Evolutionary conservation across 2,888 invertebrate species (phyloP).

Genomic region (Proisotoma minuta): DNA sequence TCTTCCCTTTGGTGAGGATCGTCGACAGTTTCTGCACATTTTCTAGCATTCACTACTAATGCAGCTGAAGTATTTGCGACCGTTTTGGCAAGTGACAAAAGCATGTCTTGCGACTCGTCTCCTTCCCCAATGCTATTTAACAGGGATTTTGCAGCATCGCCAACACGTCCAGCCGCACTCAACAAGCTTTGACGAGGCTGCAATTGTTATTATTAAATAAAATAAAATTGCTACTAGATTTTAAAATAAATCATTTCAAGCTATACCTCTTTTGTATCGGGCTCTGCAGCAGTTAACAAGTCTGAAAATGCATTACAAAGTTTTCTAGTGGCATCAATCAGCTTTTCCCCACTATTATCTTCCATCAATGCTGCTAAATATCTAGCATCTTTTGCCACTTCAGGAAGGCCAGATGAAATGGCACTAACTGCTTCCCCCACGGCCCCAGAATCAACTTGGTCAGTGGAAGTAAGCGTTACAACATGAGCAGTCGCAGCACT

Average conservation of each 20-base stretch:
- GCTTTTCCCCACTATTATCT: constrained; percentile 74
- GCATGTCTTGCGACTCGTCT: constrained; percentile 83
- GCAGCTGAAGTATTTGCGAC: constrained; percentile 96
- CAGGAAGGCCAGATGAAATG: constrained; percentile 69
- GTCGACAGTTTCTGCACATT: constrained; percentile 81
- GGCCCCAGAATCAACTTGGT: constrained; percentile 90
- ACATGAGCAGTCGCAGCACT: constrained; percentile 98
- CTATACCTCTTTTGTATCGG: constrained; percentile 78
- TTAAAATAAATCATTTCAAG: background rate
- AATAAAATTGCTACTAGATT: too few relatives aligned
- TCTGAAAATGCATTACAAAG: constrained; percentile 92
- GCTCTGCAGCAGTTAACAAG: constrained; percentile 90
- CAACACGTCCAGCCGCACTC: constrained; percentile 91
- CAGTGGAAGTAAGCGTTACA: constrained; percentile 78
- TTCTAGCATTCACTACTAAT: constrained; percentile 90
- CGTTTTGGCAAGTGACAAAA: constrained; percentile 88
- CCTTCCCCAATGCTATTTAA: constrained; percentile 89
- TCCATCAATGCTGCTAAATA: constrained; percentile 95
- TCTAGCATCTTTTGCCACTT: constrained; percentile 90
- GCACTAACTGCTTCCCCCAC: constrained; percentile 90
- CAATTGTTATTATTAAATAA: background rate
- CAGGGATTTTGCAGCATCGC: constrained; percentile 92
- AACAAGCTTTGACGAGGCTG: constrained; percentile 86
- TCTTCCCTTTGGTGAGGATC: constrained; percentile 75
- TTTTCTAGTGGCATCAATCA: constrained; percentile 86